Conservation (phyloP, 1,140 invertebrate genomes). For the Pectinophora gossypiella region DNA sequence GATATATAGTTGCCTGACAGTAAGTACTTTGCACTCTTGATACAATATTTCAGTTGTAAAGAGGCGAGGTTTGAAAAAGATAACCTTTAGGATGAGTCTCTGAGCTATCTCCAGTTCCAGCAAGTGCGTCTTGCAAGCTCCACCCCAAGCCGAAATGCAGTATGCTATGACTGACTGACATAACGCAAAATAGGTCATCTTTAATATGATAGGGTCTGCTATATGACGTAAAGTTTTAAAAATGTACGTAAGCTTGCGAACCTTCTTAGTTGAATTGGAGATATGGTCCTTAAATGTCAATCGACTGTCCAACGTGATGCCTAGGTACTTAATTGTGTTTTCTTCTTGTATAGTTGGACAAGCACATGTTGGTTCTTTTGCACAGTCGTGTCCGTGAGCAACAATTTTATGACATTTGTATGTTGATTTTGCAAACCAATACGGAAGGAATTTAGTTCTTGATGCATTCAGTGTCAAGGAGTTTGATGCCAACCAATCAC, state of each 20-base stretch:
- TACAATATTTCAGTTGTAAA: neutral
- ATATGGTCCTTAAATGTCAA: neutral
- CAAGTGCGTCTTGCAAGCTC: neutral
- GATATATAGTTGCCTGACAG: neutral
- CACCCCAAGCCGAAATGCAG: conserved; percentile 2
- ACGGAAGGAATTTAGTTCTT: neutral
- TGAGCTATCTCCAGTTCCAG: neutral
- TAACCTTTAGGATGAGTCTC: neutral
- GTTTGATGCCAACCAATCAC: neutral
- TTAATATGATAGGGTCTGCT: neutral
- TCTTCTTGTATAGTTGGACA: neutral
- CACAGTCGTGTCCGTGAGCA: neutral
- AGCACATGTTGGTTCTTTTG: neutral
- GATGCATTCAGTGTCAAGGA: neutral
- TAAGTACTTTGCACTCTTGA: neutral
- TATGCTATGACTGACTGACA: conserved; percentile 1
- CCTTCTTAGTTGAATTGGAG: neutral
- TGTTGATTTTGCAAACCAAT: neutral
- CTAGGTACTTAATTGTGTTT: neutral
- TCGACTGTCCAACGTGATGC: neutral
- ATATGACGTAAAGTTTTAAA: neutral
- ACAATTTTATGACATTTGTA: neutral
- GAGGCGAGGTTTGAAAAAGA: neutral
- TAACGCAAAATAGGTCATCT: neutral
- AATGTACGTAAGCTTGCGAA: neutral